These are phyloP conservation scores for Schrankia costaestrigalis DNA, from an alignment of 2,888 invertebrate species.

Conservation along the genomic window DNA sequence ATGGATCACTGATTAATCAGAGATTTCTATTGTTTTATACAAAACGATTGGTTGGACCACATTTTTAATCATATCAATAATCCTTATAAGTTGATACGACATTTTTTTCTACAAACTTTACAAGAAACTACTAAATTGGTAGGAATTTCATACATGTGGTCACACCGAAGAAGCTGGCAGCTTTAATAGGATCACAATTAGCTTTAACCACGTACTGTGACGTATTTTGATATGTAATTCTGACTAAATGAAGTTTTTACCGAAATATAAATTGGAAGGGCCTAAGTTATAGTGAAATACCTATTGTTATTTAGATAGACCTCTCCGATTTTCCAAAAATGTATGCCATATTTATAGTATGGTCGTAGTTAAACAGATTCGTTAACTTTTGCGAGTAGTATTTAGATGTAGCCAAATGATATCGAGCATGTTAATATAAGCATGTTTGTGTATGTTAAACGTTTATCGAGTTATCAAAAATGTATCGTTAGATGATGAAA, in stretches of 20 bases:
- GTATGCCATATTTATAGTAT: slow-evolving; percentile 52
- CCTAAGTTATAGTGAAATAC: slow-evolving; percentile 70
- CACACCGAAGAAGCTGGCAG: slow-evolving; percentile 48
- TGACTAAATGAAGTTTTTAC: slow-evolving; percentile 31
- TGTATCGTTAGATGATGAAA: slow-evolving; percentile 70
- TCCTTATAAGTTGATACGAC: slow-evolving; percentile 10
- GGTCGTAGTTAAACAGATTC: slow-evolving; percentile 67
- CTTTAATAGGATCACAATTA: slow-evolving; percentile 56
- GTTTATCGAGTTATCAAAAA: slow-evolving; percentile 68
- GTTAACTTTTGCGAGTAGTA: slow-evolving; percentile 71
- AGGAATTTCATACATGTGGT: slow-evolving; percentile 25
- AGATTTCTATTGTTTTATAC: slow-evolving; percentile 33
- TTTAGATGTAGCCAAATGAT: slow-evolving; percentile 66
- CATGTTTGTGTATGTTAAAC: slow-evolving; percentile 68
- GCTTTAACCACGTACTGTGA: slow-evolving; percentile 43
- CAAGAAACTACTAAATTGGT: slow-evolving; percentile 27
- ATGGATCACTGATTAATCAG: slow-evolving; percentile 27
- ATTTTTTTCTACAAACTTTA: slow-evolving; percentile 32
- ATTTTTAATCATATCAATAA: slow-evolving; percentile 33
- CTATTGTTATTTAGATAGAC: slow-evolving; percentile 57
- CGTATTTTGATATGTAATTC: slow-evolving; percentile 47
- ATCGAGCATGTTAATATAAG: slow-evolving; percentile 65
- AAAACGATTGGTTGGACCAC: slow-evolving; percentile 35
- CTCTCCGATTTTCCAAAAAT: slow-evolving; percentile 45
- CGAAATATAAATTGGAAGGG: slow-evolving; percentile 40